Conservation (phyloP, 1,140 invertebrate genomes). For the Danaus plexippus region DNA sequence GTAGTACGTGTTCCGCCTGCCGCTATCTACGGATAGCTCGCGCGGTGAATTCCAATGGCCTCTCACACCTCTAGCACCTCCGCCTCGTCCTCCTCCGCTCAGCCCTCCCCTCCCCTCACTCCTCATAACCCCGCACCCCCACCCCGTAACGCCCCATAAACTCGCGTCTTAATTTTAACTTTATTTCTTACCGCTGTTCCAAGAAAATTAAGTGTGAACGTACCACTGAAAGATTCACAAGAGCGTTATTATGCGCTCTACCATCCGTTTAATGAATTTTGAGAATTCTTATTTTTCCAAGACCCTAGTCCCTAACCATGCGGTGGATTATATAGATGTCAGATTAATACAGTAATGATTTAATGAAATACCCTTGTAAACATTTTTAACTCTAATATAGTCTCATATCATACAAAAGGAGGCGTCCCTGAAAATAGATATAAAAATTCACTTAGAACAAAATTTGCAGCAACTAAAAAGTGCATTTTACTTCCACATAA, state of each 20-base stretch:
- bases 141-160: conserved; percentile 67
- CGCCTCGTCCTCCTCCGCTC: conserved; percentile 17
- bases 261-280: conserved; percentile 11
- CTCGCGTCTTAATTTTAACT: conserved; percentile 71
- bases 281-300: no score
- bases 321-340: no score
- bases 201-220: conserved; percentile 70
- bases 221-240: conserved; percentile 55
- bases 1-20: conserved; percentile 69
- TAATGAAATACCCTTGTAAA: no score
- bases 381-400: no score
- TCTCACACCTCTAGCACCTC: conserved; percentile 36
- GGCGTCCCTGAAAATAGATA: no score
- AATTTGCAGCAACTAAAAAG: no score
- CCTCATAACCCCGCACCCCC: conserved; percentile 38
- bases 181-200: conserved; percentile 69
- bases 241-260: conserved; percentile 37
- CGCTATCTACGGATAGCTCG: conserved; percentile 66
- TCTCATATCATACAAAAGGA: no score
- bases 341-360: no score
- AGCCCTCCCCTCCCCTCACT: conserved; percentile 18
- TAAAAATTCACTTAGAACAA: no score
- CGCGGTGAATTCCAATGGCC: conserved; percentile 68
- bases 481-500: conserved; percentile 13
- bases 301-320: no score